A percentile compares a stretch with the other conserved stretches of the same genome.
phyloP scores from a whole-genome alignment of 2,113 vertebrate genomes.

The Balaeniceps rex region DNA sequence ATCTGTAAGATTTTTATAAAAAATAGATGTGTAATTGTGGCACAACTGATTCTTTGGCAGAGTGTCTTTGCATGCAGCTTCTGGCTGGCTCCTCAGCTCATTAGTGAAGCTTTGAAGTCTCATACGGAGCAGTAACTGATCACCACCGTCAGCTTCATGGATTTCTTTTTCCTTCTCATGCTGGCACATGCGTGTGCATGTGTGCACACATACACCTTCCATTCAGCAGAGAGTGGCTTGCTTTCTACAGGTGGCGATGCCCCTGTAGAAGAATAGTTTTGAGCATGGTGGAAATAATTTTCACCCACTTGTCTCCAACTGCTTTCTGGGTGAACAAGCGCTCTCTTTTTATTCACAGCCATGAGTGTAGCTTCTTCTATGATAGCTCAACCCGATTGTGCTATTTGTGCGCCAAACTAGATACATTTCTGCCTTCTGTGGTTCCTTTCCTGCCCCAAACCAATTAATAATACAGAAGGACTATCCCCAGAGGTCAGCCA shows the following conservation, averaged over 20 bases:
- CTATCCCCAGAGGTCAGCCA: background rate
- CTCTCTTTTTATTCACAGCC: background rate
- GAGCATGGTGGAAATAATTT: background rate
- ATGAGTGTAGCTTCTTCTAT: background rate
- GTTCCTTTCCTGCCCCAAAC: background rate
- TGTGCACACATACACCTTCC: background rate
- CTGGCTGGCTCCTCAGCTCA: background rate
- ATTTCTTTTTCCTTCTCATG: background rate
- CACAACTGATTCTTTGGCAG: background rate
- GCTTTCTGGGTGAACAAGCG: background rate
- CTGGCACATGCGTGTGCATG: background rate
- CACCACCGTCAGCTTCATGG: rapidly evolving
- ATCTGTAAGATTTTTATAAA: background rate
- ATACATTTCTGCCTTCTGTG: background rate
- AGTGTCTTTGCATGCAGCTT: background rate
- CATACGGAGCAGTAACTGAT: background rate
- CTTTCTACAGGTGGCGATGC: background rate
- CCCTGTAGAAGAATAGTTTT: background rate
- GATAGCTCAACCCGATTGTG: background rate
- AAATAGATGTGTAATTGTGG: background rate
- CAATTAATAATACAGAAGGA: background rate
- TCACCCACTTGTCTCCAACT: background rate
- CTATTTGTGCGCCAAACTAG: background rate
- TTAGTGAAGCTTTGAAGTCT: background rate
- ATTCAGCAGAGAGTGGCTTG: background rate